Evolutionary conservation across 2,797 vertebrate species (phyloP).

Genomic region (Falco concolor): DNA sequence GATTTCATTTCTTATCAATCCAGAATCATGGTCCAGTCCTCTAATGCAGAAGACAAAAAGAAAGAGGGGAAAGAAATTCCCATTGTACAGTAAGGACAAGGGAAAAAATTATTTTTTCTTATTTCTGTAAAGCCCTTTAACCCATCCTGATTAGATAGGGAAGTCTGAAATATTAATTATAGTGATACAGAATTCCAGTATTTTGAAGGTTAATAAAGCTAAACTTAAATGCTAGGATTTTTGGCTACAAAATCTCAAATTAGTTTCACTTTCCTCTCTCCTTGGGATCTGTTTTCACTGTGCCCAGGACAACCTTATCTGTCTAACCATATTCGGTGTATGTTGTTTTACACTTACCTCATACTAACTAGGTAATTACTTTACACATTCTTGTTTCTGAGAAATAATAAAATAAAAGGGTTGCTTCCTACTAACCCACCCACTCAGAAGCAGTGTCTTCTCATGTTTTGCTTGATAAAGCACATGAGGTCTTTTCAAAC

Average conservation of each 20-base stretch:
- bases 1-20: neutral
- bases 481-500: slow-evolving; percentile 49
- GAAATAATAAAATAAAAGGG: slow-evolving; percentile 44
- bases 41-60: neutral
- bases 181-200: neutral
- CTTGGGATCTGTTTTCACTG: neutral
- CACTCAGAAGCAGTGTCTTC: slow-evolving; percentile 50
- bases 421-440: slow-evolving; percentile 45
- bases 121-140: neutral
- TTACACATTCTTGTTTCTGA: slow-evolving; percentile 22
- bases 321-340: neutral
- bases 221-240: neutral
- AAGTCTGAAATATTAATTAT: neutral
- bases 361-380: slow-evolving; percentile 41
- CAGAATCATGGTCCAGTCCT: neutral
- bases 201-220: neutral
- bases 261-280: neutral
- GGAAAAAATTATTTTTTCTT: rapidly evolving
- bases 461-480: slow-evolving; percentile 30
- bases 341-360: slow-evolving; percentile 9
- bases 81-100: neutral
- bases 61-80: neutral
- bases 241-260: neutral
- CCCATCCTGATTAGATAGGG: neutral
- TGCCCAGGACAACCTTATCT: neutral